A percentile compares a stretch with the other conserved stretches of the same genome.
phyloP scores from a whole-genome alignment of 2,113 vertebrate genomes.

The Pseudois nayaur region DNA sequence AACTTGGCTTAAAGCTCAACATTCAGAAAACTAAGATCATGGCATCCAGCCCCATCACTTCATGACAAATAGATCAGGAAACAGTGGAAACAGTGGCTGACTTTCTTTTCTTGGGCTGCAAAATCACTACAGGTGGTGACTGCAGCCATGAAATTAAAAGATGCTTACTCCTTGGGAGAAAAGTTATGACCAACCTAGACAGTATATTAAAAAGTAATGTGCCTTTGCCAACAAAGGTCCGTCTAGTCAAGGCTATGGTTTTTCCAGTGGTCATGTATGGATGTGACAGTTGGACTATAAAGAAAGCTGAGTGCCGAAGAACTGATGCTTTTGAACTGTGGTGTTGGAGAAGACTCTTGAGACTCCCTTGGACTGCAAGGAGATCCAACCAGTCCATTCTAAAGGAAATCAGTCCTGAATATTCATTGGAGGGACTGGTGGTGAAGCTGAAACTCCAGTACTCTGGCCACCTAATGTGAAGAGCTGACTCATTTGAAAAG shows the following conservation, averaged over 20 bases:
- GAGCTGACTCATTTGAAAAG: not conserved
- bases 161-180: not conserved
- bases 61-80: not conserved
- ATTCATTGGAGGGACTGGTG: not conserved
- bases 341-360: not conserved
- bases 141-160: not conserved
- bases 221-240: not conserved
- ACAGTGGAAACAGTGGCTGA: not conserved
- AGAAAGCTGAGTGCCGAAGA: not conserved
- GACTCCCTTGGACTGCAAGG: not conserved
- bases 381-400: not conserved
- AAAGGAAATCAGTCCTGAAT: not conserved
- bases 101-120: not conserved
- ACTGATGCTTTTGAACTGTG: not conserved
- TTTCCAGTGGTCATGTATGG: not conserved
- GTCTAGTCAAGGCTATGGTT: not conserved
- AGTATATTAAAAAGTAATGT: not conserved
- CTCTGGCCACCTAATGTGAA: not conserved
- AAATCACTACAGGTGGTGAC: not conserved
- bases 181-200: not conserved
- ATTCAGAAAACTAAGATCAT: not conserved
- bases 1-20: too few relatives aligned
- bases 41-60: not conserved
- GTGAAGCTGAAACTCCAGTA: not conserved
- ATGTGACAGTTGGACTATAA: not conserved